Base-by-base conservation (phyloP, 2,113 vertebrate genomes). In the Calonectris borealis region DNA sequence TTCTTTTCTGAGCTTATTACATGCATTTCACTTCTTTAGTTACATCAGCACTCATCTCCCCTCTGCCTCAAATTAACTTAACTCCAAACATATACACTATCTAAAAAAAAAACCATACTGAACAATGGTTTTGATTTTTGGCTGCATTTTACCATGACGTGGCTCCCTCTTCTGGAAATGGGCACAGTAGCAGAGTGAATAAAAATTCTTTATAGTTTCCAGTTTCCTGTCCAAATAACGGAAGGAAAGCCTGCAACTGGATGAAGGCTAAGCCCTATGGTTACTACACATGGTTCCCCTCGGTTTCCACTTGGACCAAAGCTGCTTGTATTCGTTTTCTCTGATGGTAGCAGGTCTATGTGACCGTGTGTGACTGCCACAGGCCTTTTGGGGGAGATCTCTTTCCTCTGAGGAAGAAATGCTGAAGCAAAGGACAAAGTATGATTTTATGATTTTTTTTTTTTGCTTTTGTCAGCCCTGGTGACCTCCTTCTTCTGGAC, bases 91-190 rank as follows among this genome's bases (percentile, higher is more conserved):
- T 17, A 26, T 1, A 21, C 2, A 1, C 9, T 24, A 4, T 44
- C 82, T 17, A 3, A 54, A 65, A 66, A 54, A 71, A 72, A 5
- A 7, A 42, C 13, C 31, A 8, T 2, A 3, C 1, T 27, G 29
- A 91, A 54, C 44, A 81, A 16, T 25, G 17, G n/a, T n/a, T 86
- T 68, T 34, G 34, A 31, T 44, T 92, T 96, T 86, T 82, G 94
- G 60, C 73, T 79, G 73, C 31, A 3, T 69, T 87, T 89, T 72
- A 10, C 54, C 77, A 21, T 44, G 49, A 14, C 86, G 87, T 93
- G 96, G 83, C 97, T 97, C 91, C 93, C 89, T 95, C 95, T 96
- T 96, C 96, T 95, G 96, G 96, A 94, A 95, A 85, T 0, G 6
- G 57, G 13, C 54, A 72, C 83, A 61, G 92, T 46, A 93, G 88